Percentiles rank a stretch among this genome's conserved stretches.
These are phyloP conservation scores for Centropus unirufus DNA, from an alignment of 2,113 vertebrate genomes.

Conservation along the genomic window DNA sequence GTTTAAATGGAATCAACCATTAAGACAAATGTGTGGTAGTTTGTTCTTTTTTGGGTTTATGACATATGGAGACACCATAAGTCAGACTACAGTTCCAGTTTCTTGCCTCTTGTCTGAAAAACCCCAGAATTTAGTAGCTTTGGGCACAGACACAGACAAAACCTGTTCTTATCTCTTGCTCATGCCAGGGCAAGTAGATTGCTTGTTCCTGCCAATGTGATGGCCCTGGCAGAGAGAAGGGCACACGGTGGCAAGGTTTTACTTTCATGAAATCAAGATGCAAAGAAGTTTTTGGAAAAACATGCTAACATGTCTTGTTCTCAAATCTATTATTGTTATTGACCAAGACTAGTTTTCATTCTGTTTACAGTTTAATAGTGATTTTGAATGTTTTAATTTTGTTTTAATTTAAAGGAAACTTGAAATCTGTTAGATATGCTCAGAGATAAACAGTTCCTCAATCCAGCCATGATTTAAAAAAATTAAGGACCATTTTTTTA, in stretches of 20 bases:
- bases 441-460: conserved; percentile 24
- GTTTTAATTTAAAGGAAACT: neutral
- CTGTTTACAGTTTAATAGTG: neutral
- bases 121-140: fast-evolving
- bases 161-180: neutral
- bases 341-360: neutral
- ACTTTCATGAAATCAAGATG: neutral
- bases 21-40: neutral
- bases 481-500: neutral
- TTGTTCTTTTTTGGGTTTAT: neutral
- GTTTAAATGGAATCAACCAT: neutral
- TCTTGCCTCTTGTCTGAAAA: neutral
- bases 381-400: neutral
- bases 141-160: neutral
- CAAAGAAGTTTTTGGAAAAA: neutral
- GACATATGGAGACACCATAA: neutral
- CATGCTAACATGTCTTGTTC: neutral
- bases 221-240: neutral
- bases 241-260: neutral
- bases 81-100: neutral
- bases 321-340: neutral
- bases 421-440: conserved; percentile 38
- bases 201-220: neutral
- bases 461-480: neutral
- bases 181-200: fast-evolving